Evolutionary conservation across 2,797 vertebrate species (phyloP), one percentile per base, ranked within the genome.

Genomic region (Hylomyscus alleni): DNA sequence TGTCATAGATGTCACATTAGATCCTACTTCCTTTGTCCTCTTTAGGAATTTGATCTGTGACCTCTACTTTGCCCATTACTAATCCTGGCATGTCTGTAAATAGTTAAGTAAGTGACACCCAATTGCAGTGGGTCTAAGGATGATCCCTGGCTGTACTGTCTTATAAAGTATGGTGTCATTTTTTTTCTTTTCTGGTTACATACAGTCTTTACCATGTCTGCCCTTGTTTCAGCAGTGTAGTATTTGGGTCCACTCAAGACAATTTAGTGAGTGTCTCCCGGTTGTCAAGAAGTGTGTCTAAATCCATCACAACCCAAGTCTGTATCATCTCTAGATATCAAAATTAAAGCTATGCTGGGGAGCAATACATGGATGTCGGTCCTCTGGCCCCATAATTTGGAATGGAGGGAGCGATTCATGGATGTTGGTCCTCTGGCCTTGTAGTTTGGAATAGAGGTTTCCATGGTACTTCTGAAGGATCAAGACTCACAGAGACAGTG

Each of bases 111-210:
- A 87, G 52, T 24, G 93, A 60, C 34, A 58, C 15, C 11, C n/a
- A 69, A 47, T 76, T 58, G 62, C 56, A 56, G 81, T 20, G 77
- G 9, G 6, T 73, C 50, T 24, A 26, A 69, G 13, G 24, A 85
- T 40, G 47, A 54, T 54, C 52, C 3, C 15, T 58, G 56, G 4
- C 50, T 83, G n/a, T 22, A 78, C 75, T 37, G n/a, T 6, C n/a
- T 89, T 89, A 80, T 4, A 60, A n/a, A 93, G 17, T 5, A 69
- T 37, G 0, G 6, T 11, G 22, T 91, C 65, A 44, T 92, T 95
- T 92, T 52, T 95, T 90, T 56, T 93, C 75, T 94, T 93, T 78
- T 29, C 34, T 94, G 11, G 58, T 78, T 72, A 77, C 1, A 62
- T 72, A 77, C 1, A 62, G 26, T 87, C 58, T 95, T 54, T 22